Conservation (phyloP, 2,888 invertebrate genomes). For the Aporophyla nigra region DNA sequence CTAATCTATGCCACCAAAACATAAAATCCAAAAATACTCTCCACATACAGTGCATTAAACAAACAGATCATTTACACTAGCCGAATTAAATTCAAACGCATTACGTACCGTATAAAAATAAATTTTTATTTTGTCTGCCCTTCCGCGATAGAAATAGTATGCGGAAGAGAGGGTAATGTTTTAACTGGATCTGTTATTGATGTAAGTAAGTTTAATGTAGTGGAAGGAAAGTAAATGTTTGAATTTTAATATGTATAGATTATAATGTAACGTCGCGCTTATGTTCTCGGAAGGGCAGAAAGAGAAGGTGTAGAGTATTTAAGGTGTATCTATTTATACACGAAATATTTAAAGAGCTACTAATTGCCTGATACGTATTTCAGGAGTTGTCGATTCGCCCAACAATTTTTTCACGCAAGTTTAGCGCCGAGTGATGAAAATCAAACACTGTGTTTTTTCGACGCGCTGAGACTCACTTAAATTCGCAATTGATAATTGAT, state of each 20-base stretch:
- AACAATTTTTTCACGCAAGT: too few species aligned
- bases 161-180: slow-evolving; percentile 28
- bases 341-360: too few species aligned
- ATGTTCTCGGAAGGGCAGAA: neutral
- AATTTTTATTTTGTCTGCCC: slow-evolving; percentile 21
- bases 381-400: too few species aligned
- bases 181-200: slow-evolving; percentile 19
- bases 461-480: too few species aligned
- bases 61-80: slow-evolving; percentile 60
- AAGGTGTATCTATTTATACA: too few species aligned
- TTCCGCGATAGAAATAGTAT: slow-evolving; percentile 42
- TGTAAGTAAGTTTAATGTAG: slow-evolving; percentile 30
- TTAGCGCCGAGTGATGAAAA: too few species aligned
- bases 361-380: too few species aligned
- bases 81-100: slow-evolving; percentile 49
- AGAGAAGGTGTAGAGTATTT: neutral
- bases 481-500: too few species aligned
- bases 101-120: slow-evolving; percentile 42
- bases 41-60: slow-evolving; percentile 46
- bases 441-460: too few species aligned
- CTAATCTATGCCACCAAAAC: slow-evolving; percentile 47
- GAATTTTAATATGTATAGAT: neutral
- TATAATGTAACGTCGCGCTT: neutral
- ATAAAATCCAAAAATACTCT: slow-evolving; percentile 55
- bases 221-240: slow-evolving; percentile 18